These are phyloP conservation scores for Biston stratarius DNA, from an alignment of 2,888 invertebrate species.

Conservation along the genomic window DNA sequence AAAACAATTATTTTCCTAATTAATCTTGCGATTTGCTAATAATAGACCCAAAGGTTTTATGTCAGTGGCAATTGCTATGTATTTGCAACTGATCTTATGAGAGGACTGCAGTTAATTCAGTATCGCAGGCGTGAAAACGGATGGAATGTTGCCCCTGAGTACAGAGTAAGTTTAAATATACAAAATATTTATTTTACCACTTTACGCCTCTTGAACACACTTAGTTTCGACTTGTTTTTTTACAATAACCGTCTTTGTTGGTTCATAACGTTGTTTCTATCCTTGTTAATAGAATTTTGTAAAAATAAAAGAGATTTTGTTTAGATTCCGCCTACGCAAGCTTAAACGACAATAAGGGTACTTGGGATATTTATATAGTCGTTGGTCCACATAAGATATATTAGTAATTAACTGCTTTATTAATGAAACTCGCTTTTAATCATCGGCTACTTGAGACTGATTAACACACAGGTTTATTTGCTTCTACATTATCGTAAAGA, in stretches of 20 bases:
- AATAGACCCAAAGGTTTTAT: not conserved
- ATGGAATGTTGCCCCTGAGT: conserved; percentile 71
- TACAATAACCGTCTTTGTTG: not conserved
- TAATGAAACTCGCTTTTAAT: not conserved
- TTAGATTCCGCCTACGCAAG: conserved; percentile 31
- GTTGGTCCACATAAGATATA: conserved; percentile 10
- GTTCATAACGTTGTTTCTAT: conserved; percentile 2
- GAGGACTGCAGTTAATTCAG: conserved; percentile 48
- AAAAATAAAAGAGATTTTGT: conserved; percentile 2
- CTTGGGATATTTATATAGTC: conserved; percentile 24
- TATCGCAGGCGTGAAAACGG: conserved; percentile 58
- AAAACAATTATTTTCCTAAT: not conserved
- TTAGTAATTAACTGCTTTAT: conserved; percentile 5
- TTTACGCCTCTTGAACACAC: conserved; percentile 7
- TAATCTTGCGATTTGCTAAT: not conserved
- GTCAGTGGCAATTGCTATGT: conserved; percentile 42
- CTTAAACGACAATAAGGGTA: conserved; percentile 11
- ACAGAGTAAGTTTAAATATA: conserved; percentile 59
- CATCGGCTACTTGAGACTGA: not conserved
- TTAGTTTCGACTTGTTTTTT: not conserved
- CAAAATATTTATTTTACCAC: conserved; percentile 21
- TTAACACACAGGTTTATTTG: not conserved
- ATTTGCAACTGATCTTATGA: conserved; percentile 48
- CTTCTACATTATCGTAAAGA: not conserved
- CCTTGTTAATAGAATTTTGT: not conserved